Evolutionary conservation across 2,113 vertebrate genomes (phyloP), one percentile per base, ranked within the genome.

Genomic region (Tachuris rubrigastra): DNA sequence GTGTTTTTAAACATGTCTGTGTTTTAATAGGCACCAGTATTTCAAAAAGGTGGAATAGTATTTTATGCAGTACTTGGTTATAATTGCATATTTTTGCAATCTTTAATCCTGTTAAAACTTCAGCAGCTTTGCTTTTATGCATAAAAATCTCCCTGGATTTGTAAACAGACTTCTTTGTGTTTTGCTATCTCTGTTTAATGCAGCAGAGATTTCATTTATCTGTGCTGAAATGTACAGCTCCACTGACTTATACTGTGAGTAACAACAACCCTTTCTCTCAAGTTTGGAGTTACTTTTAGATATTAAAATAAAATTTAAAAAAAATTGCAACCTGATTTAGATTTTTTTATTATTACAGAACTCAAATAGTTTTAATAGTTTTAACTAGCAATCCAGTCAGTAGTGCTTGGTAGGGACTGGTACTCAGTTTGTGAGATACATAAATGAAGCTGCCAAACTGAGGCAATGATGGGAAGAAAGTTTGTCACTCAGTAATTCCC

Each of bases 21-120:
- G 56, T 59, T 91, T 93, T 88, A 74, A 84, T 25, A 92, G 59
- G 46, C 28, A 87, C 49, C 30, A 31, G 14, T 67, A 58, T 86
- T 87, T 75, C 56, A 3, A 84, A 72, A 63, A 75, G 22, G 56
- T 80, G 30, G 68, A 69, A 87, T 77, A 22, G 60, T 21, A 56
- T 84, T 90, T 90, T 59, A 50, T 76, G 0, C 37, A 77, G 46
- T 62, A 33, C 22, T 79, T 68, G 55, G 33, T 73, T 68, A 46
- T 80, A 94, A 94, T 77, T 80, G 67, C 46, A 52, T 62, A 25
- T 69, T 91, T 85, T 87, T 85, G 23, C 25, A 58, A 58, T 56
- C 85, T 88, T 87, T 91, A 90, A 80, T 92, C 67, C 80, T 60
- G 35, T 52, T 95, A 92, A 79, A 94, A 86, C 55, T 94, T 85